Percentiles rank a stretch among this genome's conserved stretches.
phyloP scores from a whole-genome alignment of 2,797 vertebrate species.

The Avahi laniger region DNA sequence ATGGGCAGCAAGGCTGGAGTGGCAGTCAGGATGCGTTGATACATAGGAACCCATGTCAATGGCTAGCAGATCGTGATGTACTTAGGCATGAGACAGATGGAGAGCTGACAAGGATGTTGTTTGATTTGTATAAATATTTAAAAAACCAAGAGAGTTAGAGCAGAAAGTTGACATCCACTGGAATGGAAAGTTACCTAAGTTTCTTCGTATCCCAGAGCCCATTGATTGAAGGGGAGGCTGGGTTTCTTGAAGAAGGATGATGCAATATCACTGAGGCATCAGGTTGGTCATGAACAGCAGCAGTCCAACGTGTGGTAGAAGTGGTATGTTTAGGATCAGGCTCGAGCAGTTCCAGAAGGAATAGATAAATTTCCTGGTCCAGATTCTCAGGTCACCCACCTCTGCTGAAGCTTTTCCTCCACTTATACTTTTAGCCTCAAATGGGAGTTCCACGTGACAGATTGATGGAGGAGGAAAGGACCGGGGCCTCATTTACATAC shows the following conservation, averaged over 20 bases:
- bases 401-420: not conserved
- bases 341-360: not conserved
- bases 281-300: not conserved
- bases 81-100: not conserved
- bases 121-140: not conserved
- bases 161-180: not conserved
- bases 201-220: not conserved
- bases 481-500: not conserved
- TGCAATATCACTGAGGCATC: too few species aligned
- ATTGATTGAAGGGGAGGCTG: not conserved
- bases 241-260: not conserved
- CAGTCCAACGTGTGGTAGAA: rapidly evolving
- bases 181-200: not conserved
- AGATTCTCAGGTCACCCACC: not conserved
- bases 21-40: not conserved
- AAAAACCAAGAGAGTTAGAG: not conserved
- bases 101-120: not conserved
- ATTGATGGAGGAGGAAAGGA: not conserved
- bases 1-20: not conserved
- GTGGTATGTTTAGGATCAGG: not conserved
- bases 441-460: not conserved
- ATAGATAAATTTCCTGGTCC: not conserved
- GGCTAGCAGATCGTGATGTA: not conserved
- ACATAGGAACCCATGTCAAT: not conserved
- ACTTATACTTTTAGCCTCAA: not conserved